A percentile compares a stretch with the other conserved stretches of the same genome.
Conservation (phyloP, 2,888 invertebrate species). For the Himalopsyche anomala region DNA sequence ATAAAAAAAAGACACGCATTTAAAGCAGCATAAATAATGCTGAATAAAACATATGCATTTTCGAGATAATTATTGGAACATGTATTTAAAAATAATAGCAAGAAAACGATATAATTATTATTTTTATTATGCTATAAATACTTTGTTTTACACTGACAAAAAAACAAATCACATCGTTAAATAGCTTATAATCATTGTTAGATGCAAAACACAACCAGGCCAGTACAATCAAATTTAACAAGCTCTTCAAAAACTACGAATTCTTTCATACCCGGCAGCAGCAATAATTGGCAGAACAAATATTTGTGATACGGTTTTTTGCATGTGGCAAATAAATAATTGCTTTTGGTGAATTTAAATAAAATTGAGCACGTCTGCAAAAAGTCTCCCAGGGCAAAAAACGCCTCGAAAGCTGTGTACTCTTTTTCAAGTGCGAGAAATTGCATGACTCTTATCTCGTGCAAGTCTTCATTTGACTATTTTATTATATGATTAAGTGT, state of each 20-base stretch:
- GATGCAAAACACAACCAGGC: not conserved
- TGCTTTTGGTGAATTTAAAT: not conserved
- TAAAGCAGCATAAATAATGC: no score
- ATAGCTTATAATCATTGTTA: not conserved
- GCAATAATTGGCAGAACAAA: constrained; percentile 20
- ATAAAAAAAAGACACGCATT: no score
- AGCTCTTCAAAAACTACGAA: not conserved
- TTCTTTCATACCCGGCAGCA: constrained; percentile 1
- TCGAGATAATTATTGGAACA: no score
- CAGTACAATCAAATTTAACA: constrained; percentile 19
- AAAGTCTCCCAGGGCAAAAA: constrained; percentile 28
- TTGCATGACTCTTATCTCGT: not conserved
- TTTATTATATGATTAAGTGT: not conserved
- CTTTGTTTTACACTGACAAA: no score
- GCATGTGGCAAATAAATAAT: constrained; percentile 19
- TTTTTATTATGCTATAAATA: no score
- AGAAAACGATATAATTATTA: no score
- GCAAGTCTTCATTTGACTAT: constrained; percentile 1
- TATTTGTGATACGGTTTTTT: constrained; percentile 24
- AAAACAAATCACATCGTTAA: not conserved
- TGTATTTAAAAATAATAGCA: no score
- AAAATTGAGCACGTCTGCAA: constrained; percentile 29
- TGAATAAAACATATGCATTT: no score
- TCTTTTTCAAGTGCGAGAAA: constrained; percentile 41
- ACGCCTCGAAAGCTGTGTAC: constrained; percentile 41